Base-by-base conservation (phyloP, 1,140 invertebrate species). In the Saccostrea glomerata region DNA sequence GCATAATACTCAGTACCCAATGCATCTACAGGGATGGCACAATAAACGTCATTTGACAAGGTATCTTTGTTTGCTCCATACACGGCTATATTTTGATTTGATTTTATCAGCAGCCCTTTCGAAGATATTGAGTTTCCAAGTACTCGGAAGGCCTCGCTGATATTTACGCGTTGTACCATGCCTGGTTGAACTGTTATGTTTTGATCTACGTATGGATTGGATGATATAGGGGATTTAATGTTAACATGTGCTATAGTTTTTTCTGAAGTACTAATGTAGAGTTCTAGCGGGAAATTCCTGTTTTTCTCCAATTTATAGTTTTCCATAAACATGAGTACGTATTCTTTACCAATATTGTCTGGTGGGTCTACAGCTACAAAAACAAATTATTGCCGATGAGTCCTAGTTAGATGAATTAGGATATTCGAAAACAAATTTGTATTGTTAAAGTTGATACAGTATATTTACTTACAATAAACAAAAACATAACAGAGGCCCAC, bases 1-100 rank as follows among this genome's bases (percentile, higher is more conserved):
- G 92, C 86, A 87, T 92, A 94, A 86, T 94, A 94, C 30, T 92
- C 90, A 47, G 6, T 25, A 4, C 90, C 90, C 4, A 92, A 40
- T 25, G 82, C 87, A 63, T 91, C 84, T 11, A 84, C 84, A 0
- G 92, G 92, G 7, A 92, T 73, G 2, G 91, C 92, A 66, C 91
- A 82, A 87, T 89, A 92, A 0, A 85, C 91, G 73, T 92, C 92
- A 40, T 87, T 90, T 9, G 91, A 89, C 40, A 85, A 88, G 5
- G 83, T 66, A n/a, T 88, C 87, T 40, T 89, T 91, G 86, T 90
- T 91, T 9, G 82, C 87, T 4, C 90, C 90, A 66, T 88, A 91
- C n/a, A 91, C 88, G 0, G 77, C 82, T 30, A 91, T 84, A 30
- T 91, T 87, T 17, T 56, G 77, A 20, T 90, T 83, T 4, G 91